Base-by-base conservation (phyloP, 2,797 vertebrate species). In the Coregonus sp. region DNA sequence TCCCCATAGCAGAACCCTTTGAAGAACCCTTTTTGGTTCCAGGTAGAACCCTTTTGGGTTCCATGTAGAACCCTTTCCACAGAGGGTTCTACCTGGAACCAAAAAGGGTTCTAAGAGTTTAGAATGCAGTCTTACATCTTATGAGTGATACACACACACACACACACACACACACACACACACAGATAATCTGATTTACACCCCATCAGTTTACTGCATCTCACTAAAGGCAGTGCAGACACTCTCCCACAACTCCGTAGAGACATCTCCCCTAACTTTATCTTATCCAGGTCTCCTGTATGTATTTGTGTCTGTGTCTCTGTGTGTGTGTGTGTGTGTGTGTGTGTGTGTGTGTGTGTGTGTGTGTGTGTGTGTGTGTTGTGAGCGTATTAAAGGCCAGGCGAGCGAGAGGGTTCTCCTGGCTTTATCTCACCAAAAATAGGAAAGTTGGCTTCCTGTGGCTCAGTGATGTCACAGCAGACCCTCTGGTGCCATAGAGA, bases 391-490 rank as follows among this genome's bases (percentile, higher is more conserved):
- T 56, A 71, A 68, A 75, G 75, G 77, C 15, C 69, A 77, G 67
- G 31, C 4, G 74, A 18, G 18, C 6, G 50, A 77, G 40, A 59
- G 61, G 66, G 74, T 86, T 89, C 89, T 91, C 85, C 89, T 88
- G 89, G 89, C 86, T 74, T 63, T 0, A 15, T 82, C 80, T 89
- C 85, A 87, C 86, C 81, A 89, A 88, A 89, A 91, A 91, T 90
- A 91, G 91, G 89, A 91, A 91, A 90, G 89, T 89, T 92, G 91
- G 88, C 86, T 77, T 85, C 80, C 80, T 70, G 33, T 76, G 70
- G 85, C 81, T 76, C 76, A 84, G 85, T 91, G 87, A 92, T 89
- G 87, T 91, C 89, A 92, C 83, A 74, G 67, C 84, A 85, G 87
- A 78, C 73, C 81, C 75, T 73, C 31, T 75, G 77, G 75, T 85